phyloP scores from a whole-genome alignment of 1,140 invertebrate genomes.

The Meteorus sp. region DNA sequence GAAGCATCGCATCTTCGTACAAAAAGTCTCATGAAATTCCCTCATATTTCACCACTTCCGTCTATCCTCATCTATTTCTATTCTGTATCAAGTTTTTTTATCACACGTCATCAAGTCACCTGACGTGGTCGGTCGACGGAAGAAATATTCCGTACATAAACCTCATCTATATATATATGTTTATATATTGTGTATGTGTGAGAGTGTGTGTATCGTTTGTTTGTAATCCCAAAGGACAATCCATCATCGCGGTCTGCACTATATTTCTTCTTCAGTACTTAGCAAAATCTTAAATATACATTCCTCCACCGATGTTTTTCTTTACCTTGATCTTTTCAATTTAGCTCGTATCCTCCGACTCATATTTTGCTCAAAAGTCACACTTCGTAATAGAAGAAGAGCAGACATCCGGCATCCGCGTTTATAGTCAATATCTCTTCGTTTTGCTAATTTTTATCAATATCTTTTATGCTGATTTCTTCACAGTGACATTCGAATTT shows the following conservation, averaged over 20 bases:
- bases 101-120: not conserved
- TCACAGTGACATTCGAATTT: conserved; percentile 10
- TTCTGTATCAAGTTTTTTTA: conserved; percentile 6
- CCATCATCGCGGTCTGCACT: conserved; percentile 4
- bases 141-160: not conserved
- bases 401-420: conserved; percentile 29
- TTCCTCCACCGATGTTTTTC: not conserved
- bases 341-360: too few relatives aligned
- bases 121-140: not conserved
- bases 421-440: conserved; percentile 20
- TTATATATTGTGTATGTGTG: not conserved
- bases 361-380: conserved; percentile 5
- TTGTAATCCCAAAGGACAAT: not conserved
- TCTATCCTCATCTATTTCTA: not conserved
- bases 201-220: conserved; percentile 7
- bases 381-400: conserved; percentile 18
- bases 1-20: conserved; percentile 17
- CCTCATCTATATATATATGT: not conserved
- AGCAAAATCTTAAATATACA: not conserved
- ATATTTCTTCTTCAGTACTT: conserved; percentile 10
- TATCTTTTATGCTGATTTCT: too few relatives aligned
- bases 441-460: too few relatives aligned
- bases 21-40: conserved; percentile 26
- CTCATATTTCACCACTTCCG: not conserved
- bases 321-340: not conserved